Percentiles rank a stretch among this genome's conserved stretches.
These are phyloP conservation scores for Hymenopus coronatus DNA, from an alignment of 2,888 invertebrate species.

Conservation along the genomic window DNA sequence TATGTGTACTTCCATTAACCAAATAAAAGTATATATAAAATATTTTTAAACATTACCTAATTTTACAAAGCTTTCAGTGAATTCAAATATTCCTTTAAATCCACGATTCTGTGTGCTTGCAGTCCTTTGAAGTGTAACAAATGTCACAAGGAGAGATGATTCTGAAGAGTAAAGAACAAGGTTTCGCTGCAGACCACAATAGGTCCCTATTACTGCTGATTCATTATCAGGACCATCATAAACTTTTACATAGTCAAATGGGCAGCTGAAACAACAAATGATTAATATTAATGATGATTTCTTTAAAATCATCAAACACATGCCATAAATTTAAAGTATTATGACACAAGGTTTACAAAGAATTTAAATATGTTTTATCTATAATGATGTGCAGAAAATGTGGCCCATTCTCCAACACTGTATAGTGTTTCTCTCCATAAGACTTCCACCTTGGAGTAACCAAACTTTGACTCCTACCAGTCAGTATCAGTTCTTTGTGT, in stretches of 20 bases:
- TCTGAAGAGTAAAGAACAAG: conserved; percentile 93
- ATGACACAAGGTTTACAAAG: too few species aligned
- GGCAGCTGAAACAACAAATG: conserved; percentile 70
- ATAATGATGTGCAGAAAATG: too few species aligned
- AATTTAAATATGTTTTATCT: too few species aligned
- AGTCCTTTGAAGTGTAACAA: conserved; percentile 85
- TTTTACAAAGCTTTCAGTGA: conserved; percentile 97
- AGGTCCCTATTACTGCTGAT: conserved; percentile 90
- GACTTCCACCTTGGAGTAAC: too few species aligned
- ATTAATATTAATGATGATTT: neutral
- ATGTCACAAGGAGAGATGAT: conserved; percentile 85
- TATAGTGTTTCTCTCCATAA: too few species aligned
- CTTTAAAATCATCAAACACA: neutral
- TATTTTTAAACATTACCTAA: conserved; percentile 66
- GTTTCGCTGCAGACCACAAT: conserved; percentile 96
- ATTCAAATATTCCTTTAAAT: conserved; percentile 97
- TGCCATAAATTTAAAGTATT: too few species aligned
- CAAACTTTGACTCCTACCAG: too few species aligned
- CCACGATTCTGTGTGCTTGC: conserved; percentile 96
- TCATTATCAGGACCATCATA: conserved; percentile 91
- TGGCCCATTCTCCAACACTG: too few species aligned
- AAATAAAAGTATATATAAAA: neutral
- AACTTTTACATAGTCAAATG: conserved; percentile 96
- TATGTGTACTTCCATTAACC: neutral
- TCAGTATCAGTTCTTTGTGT: too few species aligned